A percentile compares a stretch with the other conserved stretches of the same genome.
Evolutionary conservation across 2,113 vertebrate species (phyloP).

Genomic region (Talpa occidentalis): DNA sequence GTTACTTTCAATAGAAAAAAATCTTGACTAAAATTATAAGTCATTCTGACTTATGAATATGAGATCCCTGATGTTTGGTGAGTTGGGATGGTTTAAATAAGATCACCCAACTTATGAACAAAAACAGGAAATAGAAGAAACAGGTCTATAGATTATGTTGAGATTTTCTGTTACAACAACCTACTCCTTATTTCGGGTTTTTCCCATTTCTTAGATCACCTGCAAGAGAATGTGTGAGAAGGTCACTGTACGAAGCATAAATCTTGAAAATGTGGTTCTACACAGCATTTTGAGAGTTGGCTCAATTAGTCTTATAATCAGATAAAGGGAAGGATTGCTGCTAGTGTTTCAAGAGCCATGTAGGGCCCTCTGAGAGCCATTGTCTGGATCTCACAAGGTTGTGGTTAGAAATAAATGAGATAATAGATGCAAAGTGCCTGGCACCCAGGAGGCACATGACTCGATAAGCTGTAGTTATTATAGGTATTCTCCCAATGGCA

Average conservation of each 20-base stretch:
- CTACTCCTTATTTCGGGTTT: not conserved
- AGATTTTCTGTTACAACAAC: not conserved
- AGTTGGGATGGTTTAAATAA: not conserved
- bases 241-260: slow-evolving; percentile 38
- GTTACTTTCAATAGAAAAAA: not conserved
- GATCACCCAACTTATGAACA: not conserved
- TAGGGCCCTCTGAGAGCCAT: not conserved
- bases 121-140: not conserved
- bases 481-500: not conserved
- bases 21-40: not conserved
- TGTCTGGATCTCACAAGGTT: not conserved
- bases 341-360: not conserved
- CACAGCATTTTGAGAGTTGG: slow-evolving; percentile 36
- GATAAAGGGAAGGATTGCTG: not conserved
- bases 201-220: slow-evolving; percentile 45
- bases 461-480: not conserved
- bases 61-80: not conserved
- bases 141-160: no score
- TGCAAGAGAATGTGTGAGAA: slow-evolving; percentile 27
- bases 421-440: slow-evolving; percentile 42
- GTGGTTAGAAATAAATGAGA: slow-evolving; percentile 51
- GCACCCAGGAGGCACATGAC: not conserved
- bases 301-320: slow-evolving; percentile 55
- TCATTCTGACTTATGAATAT: not conserved
- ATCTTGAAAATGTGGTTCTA: slow-evolving; percentile 38